Base-by-base conservation (phyloP, 2,113 vertebrate species). In the Hyperopisus bebe region DNA sequence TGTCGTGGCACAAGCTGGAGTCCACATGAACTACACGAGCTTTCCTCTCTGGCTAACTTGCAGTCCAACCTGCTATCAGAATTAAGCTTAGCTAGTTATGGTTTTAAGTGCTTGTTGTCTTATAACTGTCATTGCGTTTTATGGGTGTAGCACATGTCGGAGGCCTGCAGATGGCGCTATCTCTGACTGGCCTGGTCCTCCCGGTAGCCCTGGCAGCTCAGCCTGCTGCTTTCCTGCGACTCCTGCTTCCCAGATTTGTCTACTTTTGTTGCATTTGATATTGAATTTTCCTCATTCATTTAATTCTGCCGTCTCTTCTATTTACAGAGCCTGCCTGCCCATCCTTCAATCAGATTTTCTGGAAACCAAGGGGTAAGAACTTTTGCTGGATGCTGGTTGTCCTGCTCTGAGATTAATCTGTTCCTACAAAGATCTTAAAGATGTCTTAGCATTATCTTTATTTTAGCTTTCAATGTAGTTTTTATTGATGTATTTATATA, bases 361-460 rank as follows among this genome's bases (percentile, higher is more conserved):
- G 98, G 97, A 95, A 99, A 95, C 93, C 97, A 99, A 96, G 98
- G 98, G 97, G 98, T 99, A 95, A 99, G 98, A 84, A n/a, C 42
- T 9, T 84, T 47, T 47, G 9, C 39, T 47, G 42, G 2, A 84
- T 84, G 3, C 3, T 84, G 9, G 7, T 47, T 84, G 82, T 8
- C 42, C 44, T 80, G 74, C 11, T 21, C 17, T 80, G 10, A 42
- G 74, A 80, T 42, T 42, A 80, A 42, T 80, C 35, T 17, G 39
- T 80, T 42, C 74, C 74, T 80, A 42, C 74, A 42, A 80, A 13
- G n/a, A 39, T 77, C 11, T 35, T 17, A 39, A 77, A 35, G 11
- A 74, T 1, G 27, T 66, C 58, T 77, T 77, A 27, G 11, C 70
- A 39, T 39, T 35, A 35, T 35, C 27, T 77, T 77, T 77, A 39